Conservation (phyloP, 2,797 vertebrate species). For the Urosaurus nigricauda region DNA sequence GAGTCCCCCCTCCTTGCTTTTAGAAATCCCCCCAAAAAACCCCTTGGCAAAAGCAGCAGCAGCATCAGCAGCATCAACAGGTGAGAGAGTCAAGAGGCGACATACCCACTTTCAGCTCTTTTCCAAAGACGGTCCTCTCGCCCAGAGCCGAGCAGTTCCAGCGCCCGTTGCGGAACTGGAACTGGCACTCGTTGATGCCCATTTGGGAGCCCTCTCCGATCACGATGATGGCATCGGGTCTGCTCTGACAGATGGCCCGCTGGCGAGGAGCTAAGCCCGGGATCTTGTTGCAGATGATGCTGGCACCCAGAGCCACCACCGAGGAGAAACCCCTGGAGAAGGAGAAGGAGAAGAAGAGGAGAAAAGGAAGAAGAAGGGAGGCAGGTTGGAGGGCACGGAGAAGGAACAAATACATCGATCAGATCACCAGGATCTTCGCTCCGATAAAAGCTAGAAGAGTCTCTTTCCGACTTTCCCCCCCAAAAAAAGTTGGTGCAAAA, state of each 20-base stretch:
- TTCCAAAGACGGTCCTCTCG: conserved; percentile 96
- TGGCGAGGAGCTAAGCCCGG: conserved; percentile 95
- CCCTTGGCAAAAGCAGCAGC: too few species aligned
- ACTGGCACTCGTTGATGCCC: conserved; percentile 97
- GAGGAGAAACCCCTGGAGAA: conserved; percentile 91
- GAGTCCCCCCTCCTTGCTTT: accelerated
- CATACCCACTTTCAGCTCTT: conserved; percentile 99
- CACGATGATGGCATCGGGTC: conserved; percentile 96
- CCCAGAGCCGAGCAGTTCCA: conserved; percentile 98
- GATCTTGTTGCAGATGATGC: conserved; percentile 99
- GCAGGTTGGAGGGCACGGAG: background rate
- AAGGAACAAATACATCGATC: too few species aligned
- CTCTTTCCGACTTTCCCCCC: conserved; percentile 45
- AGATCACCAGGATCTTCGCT: too few species aligned
- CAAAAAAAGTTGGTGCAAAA: conserved; percentile 54
- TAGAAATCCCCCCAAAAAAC: background rate
- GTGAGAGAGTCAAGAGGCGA: conserved; percentile 68
- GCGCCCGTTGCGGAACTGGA: conserved; percentile 95
- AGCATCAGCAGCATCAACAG: background rate
- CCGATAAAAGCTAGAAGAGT: background rate
- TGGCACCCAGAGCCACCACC: conserved; percentile 95
- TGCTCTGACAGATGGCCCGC: conserved; percentile 97
- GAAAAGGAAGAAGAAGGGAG: conserved; percentile 19
- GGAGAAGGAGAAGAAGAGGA: conserved; percentile 45
- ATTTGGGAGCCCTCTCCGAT: conserved; percentile 97